A percentile compares a stretch with the other conserved stretches of the same genome.
These are phyloP conservation scores for Lapara coniferarum DNA, from an alignment of 2,888 invertebrate genomes.

Conservation along the genomic window DNA sequence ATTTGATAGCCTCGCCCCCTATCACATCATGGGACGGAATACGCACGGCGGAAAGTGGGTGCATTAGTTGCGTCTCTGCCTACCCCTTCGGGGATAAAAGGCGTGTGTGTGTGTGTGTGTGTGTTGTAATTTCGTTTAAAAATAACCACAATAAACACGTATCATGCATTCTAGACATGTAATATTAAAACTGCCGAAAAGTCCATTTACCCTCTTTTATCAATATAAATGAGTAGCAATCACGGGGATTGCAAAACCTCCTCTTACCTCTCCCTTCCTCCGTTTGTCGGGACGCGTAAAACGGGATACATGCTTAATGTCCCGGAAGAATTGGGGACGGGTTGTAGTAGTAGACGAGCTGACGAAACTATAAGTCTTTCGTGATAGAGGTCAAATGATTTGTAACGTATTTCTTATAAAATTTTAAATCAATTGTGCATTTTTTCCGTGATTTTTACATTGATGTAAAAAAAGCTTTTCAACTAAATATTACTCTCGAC, in stretches of 20 bases:
- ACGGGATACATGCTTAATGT: constrained; percentile 46
- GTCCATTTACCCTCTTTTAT: constrained; percentile 23
- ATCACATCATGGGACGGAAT: too few relatives aligned
- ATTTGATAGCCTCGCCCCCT: too few relatives aligned
- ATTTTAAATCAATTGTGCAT: too few relatives aligned
- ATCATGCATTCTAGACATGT: background rate
- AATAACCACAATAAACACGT: background rate
- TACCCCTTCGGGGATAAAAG: too few relatives aligned
- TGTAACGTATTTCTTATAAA: too few relatives aligned
- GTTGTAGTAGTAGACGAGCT: constrained; percentile 35
- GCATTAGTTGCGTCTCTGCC: too few relatives aligned
- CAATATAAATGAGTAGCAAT: constrained; percentile 22
- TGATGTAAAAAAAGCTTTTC: too few relatives aligned
- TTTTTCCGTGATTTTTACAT: too few relatives aligned
- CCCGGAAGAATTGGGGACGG: constrained; percentile 46
- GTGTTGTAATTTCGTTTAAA: background rate
- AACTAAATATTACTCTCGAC: too few relatives aligned
- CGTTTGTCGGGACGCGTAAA: constrained; percentile 14
- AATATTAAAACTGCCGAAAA: constrained; percentile 4
- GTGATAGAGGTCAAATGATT: background rate
- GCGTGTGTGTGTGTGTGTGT: too few relatives aligned
- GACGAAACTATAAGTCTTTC: constrained; percentile 4
- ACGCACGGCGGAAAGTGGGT: too few relatives aligned
- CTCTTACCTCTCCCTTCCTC: background rate
- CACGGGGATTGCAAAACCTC: constrained; percentile 4